Evolutionary conservation across 37 sponge, comb jelly and placozoan genomes (phyloP).

Genomic region (Haliclona indistincta): DNA sequence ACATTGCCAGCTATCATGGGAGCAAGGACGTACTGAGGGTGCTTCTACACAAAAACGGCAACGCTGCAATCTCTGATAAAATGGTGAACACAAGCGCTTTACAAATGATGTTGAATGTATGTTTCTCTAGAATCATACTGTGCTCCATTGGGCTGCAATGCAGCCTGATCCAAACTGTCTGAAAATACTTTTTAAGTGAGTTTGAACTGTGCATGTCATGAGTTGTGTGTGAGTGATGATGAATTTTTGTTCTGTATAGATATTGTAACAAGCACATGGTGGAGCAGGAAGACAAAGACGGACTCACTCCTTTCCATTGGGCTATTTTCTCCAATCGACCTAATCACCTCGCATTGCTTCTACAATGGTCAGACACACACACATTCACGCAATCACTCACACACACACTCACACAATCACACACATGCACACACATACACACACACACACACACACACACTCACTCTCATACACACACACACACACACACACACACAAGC

Average conservation of each 20-base stretch:
- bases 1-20: slow-evolving; percentile 74
- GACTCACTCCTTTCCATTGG: slow-evolving; percentile 74
- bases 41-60: slow-evolving; percentile 45
- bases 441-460: not conserved
- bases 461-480: too few relatives aligned
- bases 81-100: slow-evolving; percentile 9
- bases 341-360: slow-evolving; percentile 38
- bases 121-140: slow-evolving; percentile 48
- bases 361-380: slow-evolving; percentile 29
- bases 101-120: not conserved
- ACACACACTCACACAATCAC: too few relatives aligned
- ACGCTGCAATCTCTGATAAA: slow-evolving; percentile 30
- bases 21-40: slow-evolving; percentile 37
- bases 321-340: slow-evolving; percentile 54
- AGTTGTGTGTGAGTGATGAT: not conserved
- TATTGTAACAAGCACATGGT: not conserved
- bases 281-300: slow-evolving; percentile 27
- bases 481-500: too few relatives aligned
- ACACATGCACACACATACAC: slow-evolving; percentile 10
- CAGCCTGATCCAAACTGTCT: slow-evolving; percentile 41
- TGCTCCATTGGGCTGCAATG: slow-evolving; percentile 58
- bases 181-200: slow-evolving; percentile 49
- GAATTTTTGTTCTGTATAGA: not conserved
- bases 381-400: slow-evolving; percentile 8
- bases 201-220: not conserved